phyloP scores from a whole-genome alignment of 2,888 invertebrate genomes.

The Slavum lentiscoides region DNA sequence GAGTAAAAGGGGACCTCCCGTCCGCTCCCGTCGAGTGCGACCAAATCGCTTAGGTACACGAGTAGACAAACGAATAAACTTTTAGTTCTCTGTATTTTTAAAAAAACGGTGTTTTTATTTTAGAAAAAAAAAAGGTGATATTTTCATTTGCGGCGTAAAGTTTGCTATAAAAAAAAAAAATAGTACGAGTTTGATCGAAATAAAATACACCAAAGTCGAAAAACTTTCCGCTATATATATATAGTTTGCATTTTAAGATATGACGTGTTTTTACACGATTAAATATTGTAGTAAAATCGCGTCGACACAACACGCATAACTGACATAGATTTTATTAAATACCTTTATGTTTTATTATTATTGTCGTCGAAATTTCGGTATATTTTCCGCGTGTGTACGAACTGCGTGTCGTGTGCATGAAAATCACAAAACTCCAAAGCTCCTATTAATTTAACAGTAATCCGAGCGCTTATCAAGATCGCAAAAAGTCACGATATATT shows the following conservation, averaged over 20 bases:
- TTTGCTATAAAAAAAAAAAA: conserved; percentile 16
- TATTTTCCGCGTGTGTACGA: no score
- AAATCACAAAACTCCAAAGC: neutral
- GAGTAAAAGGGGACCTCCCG: neutral
- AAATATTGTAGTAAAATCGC: conserved; percentile 12
- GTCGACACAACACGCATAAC: neutral
- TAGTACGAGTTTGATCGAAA: conserved; percentile 2
- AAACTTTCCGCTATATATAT: conserved; percentile 24
- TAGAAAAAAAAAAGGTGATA: conserved; percentile 3
- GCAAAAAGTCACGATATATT: neutral
- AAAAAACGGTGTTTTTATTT: conserved; percentile 11
- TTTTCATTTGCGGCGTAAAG: conserved; percentile 11
- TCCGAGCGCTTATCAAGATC: neutral
- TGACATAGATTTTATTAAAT: no score
- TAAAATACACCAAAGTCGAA: conserved; percentile 15
- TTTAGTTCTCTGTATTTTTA: conserved; percentile 5
- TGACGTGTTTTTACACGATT: neutral
- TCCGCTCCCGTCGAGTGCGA: neutral
- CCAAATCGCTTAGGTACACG: neutral
- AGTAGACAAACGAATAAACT: conserved; percentile 17
- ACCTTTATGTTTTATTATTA: no score
- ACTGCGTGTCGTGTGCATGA: neutral
- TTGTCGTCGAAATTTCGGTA: no score
- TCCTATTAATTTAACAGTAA: neutral
- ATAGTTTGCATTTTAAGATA: neutral